Conservation (phyloP, 1,140 invertebrate genomes). For the Acyrthosiphon pisum region DNA sequence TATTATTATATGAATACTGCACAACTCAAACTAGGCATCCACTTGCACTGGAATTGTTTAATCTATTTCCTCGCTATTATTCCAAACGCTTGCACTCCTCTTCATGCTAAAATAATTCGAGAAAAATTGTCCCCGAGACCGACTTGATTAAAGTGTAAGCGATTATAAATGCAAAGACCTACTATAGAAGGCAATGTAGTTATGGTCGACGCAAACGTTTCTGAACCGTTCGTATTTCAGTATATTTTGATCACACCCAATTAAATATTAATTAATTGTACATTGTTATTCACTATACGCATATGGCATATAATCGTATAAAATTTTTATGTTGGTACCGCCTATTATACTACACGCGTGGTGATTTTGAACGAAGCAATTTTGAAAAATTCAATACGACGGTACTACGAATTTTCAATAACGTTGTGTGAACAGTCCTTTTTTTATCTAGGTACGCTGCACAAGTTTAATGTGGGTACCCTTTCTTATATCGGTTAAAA, state of each 20-base stretch:
- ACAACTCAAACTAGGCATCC: not conserved
- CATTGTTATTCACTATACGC: not conserved
- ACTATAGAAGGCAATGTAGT: not conserved
- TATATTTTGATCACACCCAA: not conserved
- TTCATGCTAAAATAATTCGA: not conserved
- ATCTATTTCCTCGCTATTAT: not conserved
- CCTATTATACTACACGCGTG: too few relatives aligned
- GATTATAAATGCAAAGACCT: not conserved
- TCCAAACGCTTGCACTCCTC: not conserved
- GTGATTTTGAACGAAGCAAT: too few relatives aligned
- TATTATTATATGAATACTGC: not conserved
- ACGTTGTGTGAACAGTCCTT: too few relatives aligned
- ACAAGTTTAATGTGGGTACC: too few relatives aligned
- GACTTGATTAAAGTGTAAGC: not conserved
- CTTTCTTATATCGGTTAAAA: too few relatives aligned
- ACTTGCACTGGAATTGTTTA: not conserved
- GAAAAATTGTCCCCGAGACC: not conserved
- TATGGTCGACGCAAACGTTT: not conserved
- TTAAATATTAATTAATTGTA: slow-evolving; percentile 16
- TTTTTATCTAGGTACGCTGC: too few relatives aligned
- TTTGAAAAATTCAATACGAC: too few relatives aligned
- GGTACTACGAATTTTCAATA: too few relatives aligned
- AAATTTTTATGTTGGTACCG: not conserved
- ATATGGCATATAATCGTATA: not conserved
- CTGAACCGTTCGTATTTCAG: not conserved